Conservation (phyloP, 37 sponge, comb jelly and placozoan species). For the Ephydatia muelleri region DNA sequence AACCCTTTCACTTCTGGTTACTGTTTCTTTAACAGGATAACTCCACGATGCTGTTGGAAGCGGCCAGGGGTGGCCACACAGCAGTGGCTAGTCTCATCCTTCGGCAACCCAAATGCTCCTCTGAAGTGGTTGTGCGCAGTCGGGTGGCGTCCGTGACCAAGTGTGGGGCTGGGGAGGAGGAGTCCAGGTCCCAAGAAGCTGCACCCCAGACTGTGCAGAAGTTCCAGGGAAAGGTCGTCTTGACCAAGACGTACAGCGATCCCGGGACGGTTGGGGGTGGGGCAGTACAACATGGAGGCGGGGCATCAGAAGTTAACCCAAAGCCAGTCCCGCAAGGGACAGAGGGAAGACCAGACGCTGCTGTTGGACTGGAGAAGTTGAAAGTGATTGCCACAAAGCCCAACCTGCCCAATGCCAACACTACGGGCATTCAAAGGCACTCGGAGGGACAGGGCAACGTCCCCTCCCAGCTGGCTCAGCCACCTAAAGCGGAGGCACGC, state of each 20-base stretch:
- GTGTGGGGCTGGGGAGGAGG: not conserved
- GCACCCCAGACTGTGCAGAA: not conserved
- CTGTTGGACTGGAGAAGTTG: not conserved
- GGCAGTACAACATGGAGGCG: not conserved
- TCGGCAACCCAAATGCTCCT: slow-evolving; percentile 39
- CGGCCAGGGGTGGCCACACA: slow-evolving; percentile 81
- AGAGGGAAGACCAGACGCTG: not conserved
- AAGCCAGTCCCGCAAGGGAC: not conserved
- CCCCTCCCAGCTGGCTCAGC: not conserved
- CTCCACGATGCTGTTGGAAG: slow-evolving; percentile 85
- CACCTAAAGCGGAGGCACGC: not conserved
- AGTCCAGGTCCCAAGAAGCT: not conserved
- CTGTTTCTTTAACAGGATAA: slow-evolving; percentile 61
- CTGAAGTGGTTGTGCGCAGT: not conserved
- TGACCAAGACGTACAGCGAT: not conserved
- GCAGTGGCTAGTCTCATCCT: slow-evolving; percentile 71
- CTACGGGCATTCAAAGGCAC: not conserved
- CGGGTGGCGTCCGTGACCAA: slow-evolving; percentile 4
- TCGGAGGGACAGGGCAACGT: not conserved
- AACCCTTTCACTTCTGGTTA: no score
- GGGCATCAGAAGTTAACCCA: not conserved
- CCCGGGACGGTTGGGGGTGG: no score
- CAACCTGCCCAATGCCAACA: not conserved
- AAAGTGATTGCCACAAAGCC: not conserved
- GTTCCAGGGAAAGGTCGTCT: not conserved